phyloP scores from a whole-genome alignment of 1,140 invertebrate genomes.

The Papilio polyxenes region DNA sequence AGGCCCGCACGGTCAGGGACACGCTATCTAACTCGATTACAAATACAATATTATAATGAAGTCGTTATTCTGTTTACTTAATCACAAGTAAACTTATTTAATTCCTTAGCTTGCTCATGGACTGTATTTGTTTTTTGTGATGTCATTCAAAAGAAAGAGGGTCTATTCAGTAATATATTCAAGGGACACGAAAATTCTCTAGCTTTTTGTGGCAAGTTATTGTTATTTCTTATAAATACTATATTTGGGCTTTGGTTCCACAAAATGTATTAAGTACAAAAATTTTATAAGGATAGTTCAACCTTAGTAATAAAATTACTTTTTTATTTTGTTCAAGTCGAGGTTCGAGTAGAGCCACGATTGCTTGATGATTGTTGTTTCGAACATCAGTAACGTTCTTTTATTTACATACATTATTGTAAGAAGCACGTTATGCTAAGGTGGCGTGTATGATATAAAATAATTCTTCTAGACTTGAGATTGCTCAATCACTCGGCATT shows the following conservation, averaged over 20 bases:
- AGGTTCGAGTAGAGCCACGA: too few relatives aligned
- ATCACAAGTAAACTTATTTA: background rate
- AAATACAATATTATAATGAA: slow-evolving; percentile 47
- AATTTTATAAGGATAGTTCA: background rate
- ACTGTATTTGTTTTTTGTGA: background rate
- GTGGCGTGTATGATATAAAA: too few relatives aligned
- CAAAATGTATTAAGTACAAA: background rate
- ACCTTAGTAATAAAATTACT: background rate
- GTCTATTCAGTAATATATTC: background rate
- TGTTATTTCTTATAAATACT: background rate
- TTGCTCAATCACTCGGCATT: background rate
- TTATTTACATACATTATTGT: too few relatives aligned
- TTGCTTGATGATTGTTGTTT: too few relatives aligned
- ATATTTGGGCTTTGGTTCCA: background rate
- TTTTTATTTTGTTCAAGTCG: too few relatives aligned
- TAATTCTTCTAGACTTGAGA: background rate
- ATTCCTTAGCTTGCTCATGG: too few relatives aligned
- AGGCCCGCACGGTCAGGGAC: slow-evolving; percentile 74
- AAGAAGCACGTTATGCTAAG: too few relatives aligned
- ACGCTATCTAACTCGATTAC: slow-evolving; percentile 66
- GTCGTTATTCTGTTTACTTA: slow-evolving; percentile 43
- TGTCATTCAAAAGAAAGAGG: background rate
- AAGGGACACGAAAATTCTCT: background rate
- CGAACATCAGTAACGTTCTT: too few relatives aligned
- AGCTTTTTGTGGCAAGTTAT: background rate